Evolutionary conservation across 2,797 vertebrate species (phyloP).

Genomic region (Pyrrhura leucotis): DNA sequence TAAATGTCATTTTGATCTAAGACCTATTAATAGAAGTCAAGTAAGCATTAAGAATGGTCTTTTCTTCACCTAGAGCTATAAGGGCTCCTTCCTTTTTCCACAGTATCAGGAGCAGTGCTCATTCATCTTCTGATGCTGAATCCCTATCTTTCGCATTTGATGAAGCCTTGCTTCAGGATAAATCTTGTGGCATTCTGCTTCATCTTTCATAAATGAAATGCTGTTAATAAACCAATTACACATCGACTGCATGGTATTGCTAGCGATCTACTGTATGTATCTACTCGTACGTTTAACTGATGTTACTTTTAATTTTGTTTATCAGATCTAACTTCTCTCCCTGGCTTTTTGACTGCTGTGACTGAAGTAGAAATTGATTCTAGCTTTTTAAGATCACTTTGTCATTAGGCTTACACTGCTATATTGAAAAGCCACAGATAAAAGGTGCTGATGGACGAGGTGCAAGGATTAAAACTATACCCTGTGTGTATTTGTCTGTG

Average conservation of each 20-base stretch:
- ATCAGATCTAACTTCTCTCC: neutral
- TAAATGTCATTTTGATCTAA: neutral
- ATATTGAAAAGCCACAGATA: slow-evolving; percentile 7
- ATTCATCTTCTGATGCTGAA: slow-evolving; percentile 12
- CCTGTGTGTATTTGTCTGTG: neutral
- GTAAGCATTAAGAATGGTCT: neutral
- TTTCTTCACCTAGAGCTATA: neutral
- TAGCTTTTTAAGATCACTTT: slow-evolving; percentile 5
- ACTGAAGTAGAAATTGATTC: slow-evolving; percentile 39
- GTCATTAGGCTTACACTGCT: neutral
- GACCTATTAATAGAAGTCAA: neutral
- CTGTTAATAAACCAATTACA: slow-evolving; percentile 33
- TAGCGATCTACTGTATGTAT: neutral
- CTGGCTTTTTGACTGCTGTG: neutral
- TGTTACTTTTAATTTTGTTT: slow-evolving; percentile 49
- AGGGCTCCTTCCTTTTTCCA: neutral
- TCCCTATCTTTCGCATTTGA: neutral
- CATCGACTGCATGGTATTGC: neutral
- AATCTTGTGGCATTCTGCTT: neutral
- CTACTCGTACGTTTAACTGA: neutral
- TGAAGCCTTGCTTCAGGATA: slow-evolving; percentile 9
- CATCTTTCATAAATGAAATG: neutral
- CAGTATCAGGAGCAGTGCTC: neutral
- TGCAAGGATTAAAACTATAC: slow-evolving; percentile 32
- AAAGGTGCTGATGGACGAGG: neutral